Percentiles rank a stretch among this genome's conserved stretches.
Evolutionary conservation across 2,888 invertebrate genomes (phyloP).

Genomic region (Diadegma fenestrale): DNA sequence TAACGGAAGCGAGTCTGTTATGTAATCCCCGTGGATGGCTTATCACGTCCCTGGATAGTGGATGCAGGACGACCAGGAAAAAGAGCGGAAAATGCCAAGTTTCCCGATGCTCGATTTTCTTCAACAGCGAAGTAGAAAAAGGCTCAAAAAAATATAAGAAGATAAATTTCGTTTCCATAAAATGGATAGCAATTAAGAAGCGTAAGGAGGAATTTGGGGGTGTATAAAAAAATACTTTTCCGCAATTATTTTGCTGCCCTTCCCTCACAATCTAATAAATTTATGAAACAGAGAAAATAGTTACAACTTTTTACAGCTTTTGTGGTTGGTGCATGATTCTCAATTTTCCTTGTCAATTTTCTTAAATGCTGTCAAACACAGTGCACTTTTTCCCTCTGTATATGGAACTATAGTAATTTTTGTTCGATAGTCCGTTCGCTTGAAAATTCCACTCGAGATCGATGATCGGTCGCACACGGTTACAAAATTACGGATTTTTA

Average conservation of each 20-base stretch:
- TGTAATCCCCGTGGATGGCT: slow-evolving; percentile 21
- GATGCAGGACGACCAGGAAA: slow-evolving; percentile 30
- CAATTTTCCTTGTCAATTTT: neutral
- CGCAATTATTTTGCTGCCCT: too few relatives aligned
- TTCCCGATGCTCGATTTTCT: slow-evolving; percentile 11
- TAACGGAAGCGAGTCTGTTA: slow-evolving; percentile 46
- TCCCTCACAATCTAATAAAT: neutral
- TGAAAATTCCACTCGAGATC: too few relatives aligned
- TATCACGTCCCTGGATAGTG: slow-evolving; percentile 53
- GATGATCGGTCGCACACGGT: too few relatives aligned
- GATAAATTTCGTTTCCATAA: neutral
- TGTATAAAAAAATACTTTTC: neutral
- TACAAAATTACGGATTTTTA: too few relatives aligned
- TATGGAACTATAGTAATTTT: too few relatives aligned
- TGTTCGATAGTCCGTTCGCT: too few relatives aligned
- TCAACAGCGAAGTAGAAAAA: neutral
- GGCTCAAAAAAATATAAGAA: neutral
- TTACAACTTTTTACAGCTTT: neutral
- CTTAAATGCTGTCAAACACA: neutral
- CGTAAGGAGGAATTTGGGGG: neutral
- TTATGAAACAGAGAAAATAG: neutral
- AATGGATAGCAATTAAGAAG: neutral
- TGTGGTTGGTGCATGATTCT: neutral
- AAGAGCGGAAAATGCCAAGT: neutral
- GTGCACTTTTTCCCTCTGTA: neutral